These are phyloP conservation scores for Aphelinus certus DNA, from an alignment of 1,140 invertebrate genomes.

Conservation along the genomic window DNA sequence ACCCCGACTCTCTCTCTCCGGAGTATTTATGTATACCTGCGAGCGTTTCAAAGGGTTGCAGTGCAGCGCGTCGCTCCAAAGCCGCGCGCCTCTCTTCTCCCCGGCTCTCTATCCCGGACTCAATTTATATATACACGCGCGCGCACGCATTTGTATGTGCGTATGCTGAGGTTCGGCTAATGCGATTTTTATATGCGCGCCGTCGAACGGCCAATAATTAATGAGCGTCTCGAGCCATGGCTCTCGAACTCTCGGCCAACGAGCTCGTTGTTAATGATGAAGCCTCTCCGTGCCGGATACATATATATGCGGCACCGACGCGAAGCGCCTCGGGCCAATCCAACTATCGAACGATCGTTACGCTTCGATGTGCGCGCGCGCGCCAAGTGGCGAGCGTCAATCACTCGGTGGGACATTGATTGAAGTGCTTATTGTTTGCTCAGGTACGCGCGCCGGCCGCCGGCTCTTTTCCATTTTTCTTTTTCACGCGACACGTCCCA, in stretches of 20 bases:
- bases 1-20: not conserved
- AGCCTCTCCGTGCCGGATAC: slow-evolving; percentile 26
- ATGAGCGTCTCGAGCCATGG: slow-evolving; percentile 21
- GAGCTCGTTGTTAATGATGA: slow-evolving; percentile 18
- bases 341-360: slow-evolving; percentile 5
- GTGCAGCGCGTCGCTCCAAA: not conserved
- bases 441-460: no score
- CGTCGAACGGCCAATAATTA: slow-evolving; percentile 41
- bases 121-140: no score
- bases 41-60: not conserved
- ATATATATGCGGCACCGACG: slow-evolving; percentile 18
- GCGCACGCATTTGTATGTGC: no score
- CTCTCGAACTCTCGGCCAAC: not conserved
- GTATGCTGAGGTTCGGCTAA: slow-evolving; percentile 15
- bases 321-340: not conserved
- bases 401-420: slow-evolving; percentile 1
- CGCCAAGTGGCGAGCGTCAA: slow-evolving; percentile 4
- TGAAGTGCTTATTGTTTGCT: not conserved
- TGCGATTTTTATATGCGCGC: slow-evolving; percentile 36
- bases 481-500: no score
- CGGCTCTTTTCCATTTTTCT: no score
- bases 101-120: no score
- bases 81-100: not conserved
- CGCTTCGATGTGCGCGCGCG: no score
- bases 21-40: slow-evolving; percentile 8